Conservation (phyloP, 1,140 invertebrate species). For the Drosophila grimshawi region DNA sequence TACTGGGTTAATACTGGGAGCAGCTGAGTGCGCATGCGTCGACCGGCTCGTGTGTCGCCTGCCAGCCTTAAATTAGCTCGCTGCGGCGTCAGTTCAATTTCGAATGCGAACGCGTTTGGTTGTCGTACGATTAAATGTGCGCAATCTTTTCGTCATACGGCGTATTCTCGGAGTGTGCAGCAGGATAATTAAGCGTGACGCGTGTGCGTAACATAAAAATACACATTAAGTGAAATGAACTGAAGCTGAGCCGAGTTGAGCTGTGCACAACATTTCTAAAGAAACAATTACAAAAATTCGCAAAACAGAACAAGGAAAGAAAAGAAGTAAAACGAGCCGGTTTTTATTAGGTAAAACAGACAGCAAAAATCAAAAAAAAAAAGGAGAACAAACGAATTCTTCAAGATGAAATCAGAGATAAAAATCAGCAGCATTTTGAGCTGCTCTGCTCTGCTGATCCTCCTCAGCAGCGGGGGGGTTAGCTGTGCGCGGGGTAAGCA, state of each 20-base stretch:
- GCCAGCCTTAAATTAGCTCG: conserved; percentile 60
- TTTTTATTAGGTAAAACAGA: conserved; percentile 47
- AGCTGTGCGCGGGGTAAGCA: conserved; percentile 40
- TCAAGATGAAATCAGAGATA: conserved; percentile 43
- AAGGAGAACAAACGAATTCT: conserved; percentile 49
- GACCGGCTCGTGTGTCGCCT: conserved; percentile 19
- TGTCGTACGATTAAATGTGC: conserved; percentile 36
- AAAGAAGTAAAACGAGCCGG: conserved; percentile 30
- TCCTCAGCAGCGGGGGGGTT: conserved; percentile 26
- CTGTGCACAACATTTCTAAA: neutral
- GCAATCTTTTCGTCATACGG: neutral
- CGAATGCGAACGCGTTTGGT: conserved; percentile 58
- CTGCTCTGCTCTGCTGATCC: conserved; percentile 61
- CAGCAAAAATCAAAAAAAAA: conserved; percentile 6
- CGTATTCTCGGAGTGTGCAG: conserved; percentile 35
- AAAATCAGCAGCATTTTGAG: conserved; percentile 35
- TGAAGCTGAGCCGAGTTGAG: conserved; percentile 46
- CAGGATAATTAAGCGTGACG: conserved; percentile 80
- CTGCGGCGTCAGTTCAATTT: conserved; percentile 58
- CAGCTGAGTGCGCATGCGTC: conserved; percentile 50
- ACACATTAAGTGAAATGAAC: conserved; percentile 69
- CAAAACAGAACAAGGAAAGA: conserved; percentile 38
- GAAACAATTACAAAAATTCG: conserved; percentile 50
- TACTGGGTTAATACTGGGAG: conserved; percentile 51
- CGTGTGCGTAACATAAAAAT: conserved; percentile 81